These are phyloP conservation scores for Podarcis lilfordi DNA, from an alignment of 2,797 vertebrate species.

Conservation along the genomic window DNA sequence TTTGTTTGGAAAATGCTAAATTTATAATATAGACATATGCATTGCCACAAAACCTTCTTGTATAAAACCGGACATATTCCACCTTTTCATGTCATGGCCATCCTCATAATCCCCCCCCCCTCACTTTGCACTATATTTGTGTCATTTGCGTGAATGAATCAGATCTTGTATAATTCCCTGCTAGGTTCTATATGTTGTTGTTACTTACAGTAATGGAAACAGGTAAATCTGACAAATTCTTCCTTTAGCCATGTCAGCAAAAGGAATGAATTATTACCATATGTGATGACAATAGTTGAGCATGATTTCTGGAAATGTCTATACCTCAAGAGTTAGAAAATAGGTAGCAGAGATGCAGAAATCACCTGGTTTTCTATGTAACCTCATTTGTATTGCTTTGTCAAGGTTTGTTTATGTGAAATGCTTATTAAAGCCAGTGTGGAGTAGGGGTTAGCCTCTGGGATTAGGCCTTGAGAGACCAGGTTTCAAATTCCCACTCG, in stretches of 20 bases:
- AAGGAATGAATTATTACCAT: not conserved
- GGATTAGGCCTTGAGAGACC: no score
- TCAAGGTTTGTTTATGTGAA: no score
- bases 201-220: not conserved
- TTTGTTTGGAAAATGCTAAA: slow-evolving; percentile 8
- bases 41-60: not conserved
- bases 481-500: no score
- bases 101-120: not conserved
- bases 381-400: no score
- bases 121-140: not conserved
- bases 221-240: not conserved
- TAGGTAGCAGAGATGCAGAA: not conserved
- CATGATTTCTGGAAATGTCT: not conserved
- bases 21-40: not conserved
- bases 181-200: not conserved
- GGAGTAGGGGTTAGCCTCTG: no score
- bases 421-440: no score
- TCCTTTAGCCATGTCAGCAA: not conserved
- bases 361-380: no score
- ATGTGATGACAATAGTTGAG: not conserved
- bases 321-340: not conserved
- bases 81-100: not conserved
- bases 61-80: not conserved
- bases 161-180: not conserved
- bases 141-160: slow-evolving; percentile 4